Conservation (phyloP, 2,113 vertebrate genomes). For the Neofelis nebulosa region DNA sequence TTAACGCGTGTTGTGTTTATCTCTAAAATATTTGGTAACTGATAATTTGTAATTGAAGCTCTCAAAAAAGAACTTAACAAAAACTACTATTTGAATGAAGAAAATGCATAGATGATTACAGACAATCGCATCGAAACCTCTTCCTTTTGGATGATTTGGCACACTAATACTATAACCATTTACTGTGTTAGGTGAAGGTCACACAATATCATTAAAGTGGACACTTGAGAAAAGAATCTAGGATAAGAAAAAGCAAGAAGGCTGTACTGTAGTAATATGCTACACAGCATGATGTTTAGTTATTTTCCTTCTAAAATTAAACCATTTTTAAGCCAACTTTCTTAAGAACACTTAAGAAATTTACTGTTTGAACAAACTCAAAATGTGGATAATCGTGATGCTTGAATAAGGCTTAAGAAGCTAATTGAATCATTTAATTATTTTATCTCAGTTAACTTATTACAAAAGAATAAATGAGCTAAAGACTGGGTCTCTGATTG, state of each 20-base stretch:
- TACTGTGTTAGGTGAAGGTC: neutral
- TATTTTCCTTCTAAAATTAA: slow-evolving; percentile 13
- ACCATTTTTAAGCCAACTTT: neutral
- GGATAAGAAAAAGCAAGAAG: neutral
- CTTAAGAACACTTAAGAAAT: neutral
- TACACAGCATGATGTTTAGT: neutral
- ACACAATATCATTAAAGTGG: neutral
- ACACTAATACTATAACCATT: neutral
- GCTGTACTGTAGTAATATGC: neutral
- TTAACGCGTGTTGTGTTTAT: neutral
- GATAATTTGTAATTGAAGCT: neutral
- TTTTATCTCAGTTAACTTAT: slow-evolving; percentile 35
- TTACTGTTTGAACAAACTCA: neutral
- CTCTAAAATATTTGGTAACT: neutral
- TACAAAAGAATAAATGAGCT: slow-evolving; percentile 41
- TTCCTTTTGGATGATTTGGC: neutral
- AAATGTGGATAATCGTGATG: neutral
- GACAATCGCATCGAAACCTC: neutral
- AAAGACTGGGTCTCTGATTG: neutral
- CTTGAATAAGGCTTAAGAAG: neutral
- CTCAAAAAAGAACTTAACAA: neutral
- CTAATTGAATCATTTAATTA: slow-evolving; percentile 32
- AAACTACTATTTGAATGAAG: neutral
- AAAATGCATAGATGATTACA: neutral
- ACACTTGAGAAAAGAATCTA: neutral